phyloP scores from a whole-genome alignment of 2,888 invertebrate genomes.

The Phortica okadai region DNA sequence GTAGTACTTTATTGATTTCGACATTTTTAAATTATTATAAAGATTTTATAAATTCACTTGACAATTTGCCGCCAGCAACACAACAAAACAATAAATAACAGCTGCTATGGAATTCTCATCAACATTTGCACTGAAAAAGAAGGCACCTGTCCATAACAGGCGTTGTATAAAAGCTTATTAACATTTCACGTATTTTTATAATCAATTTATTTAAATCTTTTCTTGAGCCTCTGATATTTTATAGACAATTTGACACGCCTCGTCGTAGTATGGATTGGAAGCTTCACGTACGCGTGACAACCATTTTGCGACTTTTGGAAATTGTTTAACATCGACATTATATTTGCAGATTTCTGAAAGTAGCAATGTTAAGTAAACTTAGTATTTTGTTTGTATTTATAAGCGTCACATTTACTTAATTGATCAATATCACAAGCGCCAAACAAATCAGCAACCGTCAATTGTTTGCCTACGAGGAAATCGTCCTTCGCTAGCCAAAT shows the following conservation, averaged over 20 bases:
- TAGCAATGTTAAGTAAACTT: too few relatives aligned
- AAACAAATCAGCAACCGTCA: constrained; percentile 85
- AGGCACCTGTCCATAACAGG: too few relatives aligned
- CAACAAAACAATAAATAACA: too few relatives aligned
- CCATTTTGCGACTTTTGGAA: constrained; percentile 81
- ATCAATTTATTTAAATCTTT: constrained; percentile 40
- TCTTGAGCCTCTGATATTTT: constrained; percentile 71
- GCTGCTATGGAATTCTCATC: too few relatives aligned
- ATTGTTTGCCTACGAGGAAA: constrained; percentile 79
- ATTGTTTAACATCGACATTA: constrained; percentile 79
- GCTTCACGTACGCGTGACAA: constrained; percentile 80
- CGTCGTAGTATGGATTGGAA: constrained; percentile 81
- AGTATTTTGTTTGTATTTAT: too few relatives aligned
- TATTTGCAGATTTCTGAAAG: constrained; percentile 81
- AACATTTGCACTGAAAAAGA: too few relatives aligned
- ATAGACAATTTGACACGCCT: constrained; percentile 79
- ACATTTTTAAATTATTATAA: constrained; percentile 49
- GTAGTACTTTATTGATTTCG: constrained; percentile 77
- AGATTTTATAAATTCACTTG: not conserved
- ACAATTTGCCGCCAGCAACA: too few relatives aligned
- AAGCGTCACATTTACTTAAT: constrained; percentile 57
- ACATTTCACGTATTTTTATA: too few relatives aligned
- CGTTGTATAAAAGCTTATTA: too few relatives aligned
- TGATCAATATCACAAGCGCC: constrained; percentile 83
- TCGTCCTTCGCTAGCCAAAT: constrained; percentile 78